Conservation (phyloP, 2,797 vertebrate genomes). For the Macrochelys suwanniensis region DNA sequence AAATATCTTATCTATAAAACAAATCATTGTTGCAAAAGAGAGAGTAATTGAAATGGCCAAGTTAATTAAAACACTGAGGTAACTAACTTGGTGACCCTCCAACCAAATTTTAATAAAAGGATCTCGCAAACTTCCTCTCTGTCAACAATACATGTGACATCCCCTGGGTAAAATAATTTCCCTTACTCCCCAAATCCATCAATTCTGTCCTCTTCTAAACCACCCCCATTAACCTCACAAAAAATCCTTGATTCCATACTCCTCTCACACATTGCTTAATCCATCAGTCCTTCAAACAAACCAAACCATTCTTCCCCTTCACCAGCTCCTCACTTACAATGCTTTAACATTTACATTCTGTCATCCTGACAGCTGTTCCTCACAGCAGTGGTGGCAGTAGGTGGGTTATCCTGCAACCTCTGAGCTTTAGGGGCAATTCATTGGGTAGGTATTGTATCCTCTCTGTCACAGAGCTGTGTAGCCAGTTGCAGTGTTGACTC, state of each 20-base stretch:
- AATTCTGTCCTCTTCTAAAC: too few species aligned
- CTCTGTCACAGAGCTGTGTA: not conserved
- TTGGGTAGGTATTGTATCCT: rapidly evolving
- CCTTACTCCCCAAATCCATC: not conserved
- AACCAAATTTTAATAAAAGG: not conserved
- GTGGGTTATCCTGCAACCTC: too few species aligned
- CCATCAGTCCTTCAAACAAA: not conserved
- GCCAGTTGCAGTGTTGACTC: not conserved
- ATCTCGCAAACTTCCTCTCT: rapidly evolving
- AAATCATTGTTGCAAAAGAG: not conserved
- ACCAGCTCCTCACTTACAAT: not conserved
- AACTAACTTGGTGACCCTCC: not conserved
- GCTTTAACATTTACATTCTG: not conserved
- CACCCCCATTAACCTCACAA: not conserved
- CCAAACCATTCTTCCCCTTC: not conserved
- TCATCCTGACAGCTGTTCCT: not conserved
- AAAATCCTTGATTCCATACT: not conserved
- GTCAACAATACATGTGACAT: rapidly evolving
- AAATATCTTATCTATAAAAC: not conserved
- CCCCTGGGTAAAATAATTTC: not conserved
- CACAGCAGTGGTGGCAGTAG: not conserved
- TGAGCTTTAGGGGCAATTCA: not conserved
- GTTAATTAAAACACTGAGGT: not conserved
- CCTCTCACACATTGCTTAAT: not conserved
- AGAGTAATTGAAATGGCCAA: not conserved